Conservation (phyloP, 1,140 invertebrate genomes). For the Harlomillsia oculata region DNA sequence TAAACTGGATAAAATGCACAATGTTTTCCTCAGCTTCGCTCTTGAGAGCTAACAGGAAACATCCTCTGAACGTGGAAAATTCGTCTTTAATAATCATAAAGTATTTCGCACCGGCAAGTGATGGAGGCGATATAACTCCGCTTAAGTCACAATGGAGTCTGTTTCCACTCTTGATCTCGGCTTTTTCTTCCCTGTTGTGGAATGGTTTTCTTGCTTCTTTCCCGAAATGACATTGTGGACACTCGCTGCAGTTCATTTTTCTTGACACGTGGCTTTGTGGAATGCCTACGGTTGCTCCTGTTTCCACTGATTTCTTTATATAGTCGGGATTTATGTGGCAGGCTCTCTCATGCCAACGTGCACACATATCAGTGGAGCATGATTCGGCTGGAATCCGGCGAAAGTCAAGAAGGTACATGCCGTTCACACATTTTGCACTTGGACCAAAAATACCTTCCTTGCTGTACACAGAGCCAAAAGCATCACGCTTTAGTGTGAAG, state of each 20-base stretch:
- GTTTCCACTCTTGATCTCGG: background rate
- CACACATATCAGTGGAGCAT: too few relatives aligned
- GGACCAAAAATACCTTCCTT: too few relatives aligned
- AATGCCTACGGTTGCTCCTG: background rate
- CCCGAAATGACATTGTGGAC: background rate
- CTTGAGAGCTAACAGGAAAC: background rate
- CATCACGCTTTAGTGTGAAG: too few relatives aligned
- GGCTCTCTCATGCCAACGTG: background rate
- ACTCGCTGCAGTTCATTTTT: background rate
- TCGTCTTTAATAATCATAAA: slow-evolving; percentile 9
- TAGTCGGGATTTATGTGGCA: background rate
- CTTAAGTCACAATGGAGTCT: background rate
- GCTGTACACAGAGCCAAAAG: background rate
- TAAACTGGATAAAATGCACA: background rate
- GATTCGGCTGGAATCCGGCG: too few relatives aligned
- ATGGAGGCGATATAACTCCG: background rate
- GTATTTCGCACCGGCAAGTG: background rate
- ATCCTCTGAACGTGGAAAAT: background rate
- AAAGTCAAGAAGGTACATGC: too few relatives aligned
- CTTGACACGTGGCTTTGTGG: background rate
- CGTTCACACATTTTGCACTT: too few relatives aligned
- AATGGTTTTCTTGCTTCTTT: background rate
- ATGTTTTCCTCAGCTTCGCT: background rate
- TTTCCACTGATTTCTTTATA: background rate
- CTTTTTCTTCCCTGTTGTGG: too few relatives aligned